Percentiles rank a stretch among this genome's conserved stretches.
phyloP scores from a whole-genome alignment of 2,888 invertebrate species.

The Matsumyia berberina region DNA sequence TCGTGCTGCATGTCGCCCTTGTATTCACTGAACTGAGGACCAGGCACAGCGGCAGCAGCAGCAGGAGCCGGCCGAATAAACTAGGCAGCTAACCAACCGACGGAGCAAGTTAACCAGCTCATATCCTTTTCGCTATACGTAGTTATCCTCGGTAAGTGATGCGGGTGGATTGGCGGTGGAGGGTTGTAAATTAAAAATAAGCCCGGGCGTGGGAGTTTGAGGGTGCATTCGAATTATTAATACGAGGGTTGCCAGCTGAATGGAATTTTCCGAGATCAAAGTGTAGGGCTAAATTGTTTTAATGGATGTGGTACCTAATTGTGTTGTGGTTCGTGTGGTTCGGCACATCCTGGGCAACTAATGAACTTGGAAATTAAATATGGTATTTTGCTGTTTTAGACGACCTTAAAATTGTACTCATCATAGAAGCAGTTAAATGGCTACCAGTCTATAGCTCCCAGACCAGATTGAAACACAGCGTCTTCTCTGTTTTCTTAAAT shows the following conservation, averaged over 20 bases:
- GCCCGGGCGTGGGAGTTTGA: constrained; percentile 26
- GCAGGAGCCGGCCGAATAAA: constrained; percentile 48
- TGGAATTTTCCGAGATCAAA: constrained; percentile 47
- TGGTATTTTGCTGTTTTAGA: too few relatives aligned
- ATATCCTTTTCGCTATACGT: constrained; percentile 44
- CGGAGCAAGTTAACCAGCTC: constrained; percentile 66
- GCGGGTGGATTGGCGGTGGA: constrained; percentile 23
- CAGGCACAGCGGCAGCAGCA: constrained; percentile 5
- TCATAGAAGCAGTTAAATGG: too few relatives aligned
- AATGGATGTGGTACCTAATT: constrained; percentile 50
- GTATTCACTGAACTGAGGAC: constrained; percentile 35
- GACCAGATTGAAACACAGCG: too few relatives aligned
- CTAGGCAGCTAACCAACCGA: constrained; percentile 58
- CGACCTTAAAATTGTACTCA: too few relatives aligned
- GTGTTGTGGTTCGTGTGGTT: constrained; percentile 33
- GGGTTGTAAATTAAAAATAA: constrained; percentile 68
- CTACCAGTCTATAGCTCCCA: too few relatives aligned
- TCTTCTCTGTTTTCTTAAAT: too few relatives aligned
- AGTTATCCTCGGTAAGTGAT: constrained; percentile 26
- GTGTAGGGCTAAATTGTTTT: constrained; percentile 48
- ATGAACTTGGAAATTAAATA: too few relatives aligned
- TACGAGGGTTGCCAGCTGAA: constrained; percentile 55
- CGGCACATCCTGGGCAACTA: too few relatives aligned
- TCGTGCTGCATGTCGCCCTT: constrained; percentile 26
- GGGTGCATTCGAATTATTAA: constrained; percentile 45